These are phyloP conservation scores for Leptopilina drosophilae DNA, from an alignment of 2,888 invertebrate genomes.

Conservation along the genomic window DNA sequence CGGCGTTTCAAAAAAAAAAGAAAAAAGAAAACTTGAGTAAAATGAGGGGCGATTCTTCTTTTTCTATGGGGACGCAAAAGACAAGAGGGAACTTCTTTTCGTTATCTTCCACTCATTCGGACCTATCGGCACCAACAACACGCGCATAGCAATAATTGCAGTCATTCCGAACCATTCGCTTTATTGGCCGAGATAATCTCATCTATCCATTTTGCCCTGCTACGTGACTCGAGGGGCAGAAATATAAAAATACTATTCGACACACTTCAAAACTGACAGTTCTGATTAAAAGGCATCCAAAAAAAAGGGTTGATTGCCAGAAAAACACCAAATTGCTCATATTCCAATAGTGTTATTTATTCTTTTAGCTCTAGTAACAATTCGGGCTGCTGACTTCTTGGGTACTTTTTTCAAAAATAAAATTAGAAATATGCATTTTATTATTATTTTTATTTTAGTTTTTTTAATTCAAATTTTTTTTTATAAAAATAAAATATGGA, in stretches of 20 bases:
- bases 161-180: constrained; percentile 73
- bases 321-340: not conserved
- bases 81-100: constrained; percentile 36
- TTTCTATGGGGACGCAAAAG: constrained; percentile 21
- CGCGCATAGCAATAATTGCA: constrained; percentile 73
- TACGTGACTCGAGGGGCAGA: constrained; percentile 65
- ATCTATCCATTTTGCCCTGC: constrained; percentile 69
- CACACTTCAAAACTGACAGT: constrained; percentile 16
- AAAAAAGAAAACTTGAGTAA: not conserved
- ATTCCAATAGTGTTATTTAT: too few species aligned
- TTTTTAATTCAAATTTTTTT: too few species aligned
- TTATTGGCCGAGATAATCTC: constrained; percentile 73
- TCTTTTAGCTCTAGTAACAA: too few species aligned
- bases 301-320: not conserved
- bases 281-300: not conserved
- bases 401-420: too few species aligned
- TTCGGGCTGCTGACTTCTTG: too few species aligned
- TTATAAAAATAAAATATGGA: too few species aligned
- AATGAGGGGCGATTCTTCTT: constrained; percentile 22
- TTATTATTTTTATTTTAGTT: too few species aligned
- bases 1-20: not conserved
- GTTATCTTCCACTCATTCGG: constrained; percentile 40
- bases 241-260: constrained; percentile 2
- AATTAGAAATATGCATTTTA: too few species aligned
- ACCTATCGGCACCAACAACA: constrained; percentile 64